A percentile compares a stretch with the other conserved stretches of the same genome.
phyloP scores from a whole-genome alignment of 2,888 invertebrate species.

The Ichneumoninae sp. region DNA sequence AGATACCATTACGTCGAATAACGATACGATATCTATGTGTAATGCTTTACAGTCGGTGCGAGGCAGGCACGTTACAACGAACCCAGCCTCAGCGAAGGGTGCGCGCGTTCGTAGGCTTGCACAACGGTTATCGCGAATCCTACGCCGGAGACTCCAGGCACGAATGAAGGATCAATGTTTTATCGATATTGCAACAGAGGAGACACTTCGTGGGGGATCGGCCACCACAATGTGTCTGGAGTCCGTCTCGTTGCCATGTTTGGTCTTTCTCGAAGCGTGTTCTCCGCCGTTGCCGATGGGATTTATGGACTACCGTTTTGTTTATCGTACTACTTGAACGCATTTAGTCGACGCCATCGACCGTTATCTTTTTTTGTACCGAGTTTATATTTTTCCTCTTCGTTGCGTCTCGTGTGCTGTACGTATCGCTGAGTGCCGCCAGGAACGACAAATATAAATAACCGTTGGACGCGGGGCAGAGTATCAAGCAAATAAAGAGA shows the following conservation, averaged over 20 bases:
- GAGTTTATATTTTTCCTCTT: constrained; percentile 13
- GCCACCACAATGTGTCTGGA: constrained; percentile 74
- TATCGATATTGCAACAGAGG: constrained; percentile 78
- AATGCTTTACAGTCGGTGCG: constrained; percentile 39
- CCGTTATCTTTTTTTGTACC: constrained; percentile 25
- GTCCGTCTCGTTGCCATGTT: constrained; percentile 64
- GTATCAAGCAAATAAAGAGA: constrained; percentile 38
- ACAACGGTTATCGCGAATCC: constrained; percentile 77
- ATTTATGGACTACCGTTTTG: constrained; percentile 80
- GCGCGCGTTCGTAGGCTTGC: constrained; percentile 59
- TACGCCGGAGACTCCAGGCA: constrained; percentile 76
- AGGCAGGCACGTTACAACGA: constrained; percentile 55
- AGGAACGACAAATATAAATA: constrained; percentile 31
- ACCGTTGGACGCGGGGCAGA: not conserved
- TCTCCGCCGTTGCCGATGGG: constrained; percentile 77
- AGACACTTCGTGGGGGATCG: constrained; percentile 65
- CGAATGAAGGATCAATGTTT: constrained; percentile 81
- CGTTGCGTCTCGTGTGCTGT: not conserved
- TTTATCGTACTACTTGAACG: constrained; percentile 76
- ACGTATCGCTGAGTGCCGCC: constrained; percentile 3
- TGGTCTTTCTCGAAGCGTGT: constrained; percentile 76
- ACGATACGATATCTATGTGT: constrained; percentile 62
- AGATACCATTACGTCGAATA: not conserved
- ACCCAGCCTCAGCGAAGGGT: constrained; percentile 44
- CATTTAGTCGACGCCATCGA: constrained; percentile 69